Base-by-base conservation (phyloP, 2,888 invertebrate genomes). In the Spatulosminthurus flaviceps region DNA sequence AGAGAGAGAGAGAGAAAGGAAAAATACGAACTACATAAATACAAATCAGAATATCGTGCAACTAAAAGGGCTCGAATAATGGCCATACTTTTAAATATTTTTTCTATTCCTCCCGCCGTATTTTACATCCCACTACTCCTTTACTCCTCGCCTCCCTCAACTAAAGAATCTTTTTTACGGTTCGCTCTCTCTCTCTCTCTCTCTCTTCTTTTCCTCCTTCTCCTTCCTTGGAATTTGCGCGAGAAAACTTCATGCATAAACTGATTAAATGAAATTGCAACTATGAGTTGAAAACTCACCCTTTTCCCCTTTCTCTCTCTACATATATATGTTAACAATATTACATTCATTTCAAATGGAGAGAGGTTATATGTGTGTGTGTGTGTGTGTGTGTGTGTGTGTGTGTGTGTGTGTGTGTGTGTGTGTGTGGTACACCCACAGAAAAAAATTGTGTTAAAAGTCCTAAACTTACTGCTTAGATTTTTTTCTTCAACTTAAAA, bases 221-320 rank as follows among this genome's bases (percentile, higher is more conserved):
- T 73, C 29, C 16, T 28, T 60, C 34, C 67, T 43, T 43, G 24
- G 69, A 76, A 76, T 67, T 76, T 76, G 42, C 75, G 67, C 66
- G 75, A 64, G 29, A 51, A 74, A 74, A 75, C 66, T 75, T 75
- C 41, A 66, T 66, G 75, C 75, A 75, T 75, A 75, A 75, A 75
- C 75, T 75, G 75, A 75, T 75, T 75, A 75, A 75, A 75, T 34
- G 66, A 75, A 75, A 75, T 75, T 75, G 75, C 66, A 66, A 66
- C 74, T 74, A 61, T 75, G 75, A 66, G 61, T 75, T 75, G 41
- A 61, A 24, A 64, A 64, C 42, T 67, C 51, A 24, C 19, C 5
- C 51, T 9, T 51, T 5, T 16, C 51, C 51, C 16, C 51, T 2
- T 51, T 51, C 1, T n/a, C 16, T 2, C n/a, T 9, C 34, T 34